Percentiles rank a stretch among this genome's conserved stretches.
Conservation (phyloP, 2,113 vertebrate genomes). For the Hemibagrus wyckioides region DNA sequence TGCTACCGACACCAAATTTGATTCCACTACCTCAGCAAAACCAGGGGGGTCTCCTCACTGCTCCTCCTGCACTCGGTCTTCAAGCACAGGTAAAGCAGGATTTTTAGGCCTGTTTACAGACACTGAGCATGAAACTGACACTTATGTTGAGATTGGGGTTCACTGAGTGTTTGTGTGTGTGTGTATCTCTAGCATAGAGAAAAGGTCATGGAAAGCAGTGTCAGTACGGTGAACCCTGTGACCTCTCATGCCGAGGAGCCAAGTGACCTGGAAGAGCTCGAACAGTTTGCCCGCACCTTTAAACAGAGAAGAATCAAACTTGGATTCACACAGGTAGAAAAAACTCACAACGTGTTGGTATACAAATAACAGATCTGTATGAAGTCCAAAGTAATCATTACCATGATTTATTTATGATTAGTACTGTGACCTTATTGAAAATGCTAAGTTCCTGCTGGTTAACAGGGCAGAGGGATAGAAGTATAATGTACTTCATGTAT, state of each 20-base stretch:
- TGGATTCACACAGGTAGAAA: constrained; percentile 87
- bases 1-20: constrained; percentile 89
- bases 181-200: constrained; percentile 71
- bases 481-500: not conserved
- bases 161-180: not conserved
- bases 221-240: constrained; percentile 64
- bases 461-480: not conserved
- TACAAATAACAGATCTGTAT: not conserved
- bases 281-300: constrained; percentile 92
- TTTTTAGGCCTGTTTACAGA: not conserved
- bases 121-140: not conserved
- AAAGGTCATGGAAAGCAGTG: constrained; percentile 67
- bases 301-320: constrained; percentile 93
- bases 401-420: not conserved
- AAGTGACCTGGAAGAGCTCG: constrained; percentile 90
- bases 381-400: not conserved
- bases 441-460: not conserved
- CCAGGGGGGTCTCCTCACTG: constrained; percentile 85
- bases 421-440: not conserved
- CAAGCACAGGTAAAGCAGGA: constrained; percentile 79
- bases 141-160: not conserved
- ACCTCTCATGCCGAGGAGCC: constrained; percentile 85
- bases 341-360: not conserved
- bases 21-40: constrained; percentile 96
- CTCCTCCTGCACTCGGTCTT: constrained; percentile 80